Conservation (phyloP, 2,797 vertebrate species). For the Dendrocincla tyrannina region DNA sequence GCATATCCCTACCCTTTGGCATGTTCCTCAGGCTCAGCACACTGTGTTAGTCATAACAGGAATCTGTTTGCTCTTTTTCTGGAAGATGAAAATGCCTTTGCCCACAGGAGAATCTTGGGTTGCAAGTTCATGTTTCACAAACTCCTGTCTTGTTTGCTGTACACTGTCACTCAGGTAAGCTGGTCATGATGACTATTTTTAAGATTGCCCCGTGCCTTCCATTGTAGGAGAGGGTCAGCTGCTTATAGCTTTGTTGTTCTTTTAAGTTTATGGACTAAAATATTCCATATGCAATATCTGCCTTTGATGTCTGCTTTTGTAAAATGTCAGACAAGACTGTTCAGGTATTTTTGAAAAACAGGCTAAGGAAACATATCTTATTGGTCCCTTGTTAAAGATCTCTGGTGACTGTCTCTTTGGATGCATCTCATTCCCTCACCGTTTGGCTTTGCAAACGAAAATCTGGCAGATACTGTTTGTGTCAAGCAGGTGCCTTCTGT, state of each 20-base stretch:
- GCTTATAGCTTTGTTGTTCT: neutral
- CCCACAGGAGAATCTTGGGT: neutral
- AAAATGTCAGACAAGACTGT: neutral
- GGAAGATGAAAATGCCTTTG: neutral
- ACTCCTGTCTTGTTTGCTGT: neutral
- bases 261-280: neutral
- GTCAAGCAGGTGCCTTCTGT: slow-evolving; percentile 50
- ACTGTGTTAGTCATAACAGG: neutral
- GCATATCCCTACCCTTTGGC: neutral
- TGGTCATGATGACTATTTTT: neutral
- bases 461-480: slow-evolving; percentile 26
- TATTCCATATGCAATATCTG: neutral
- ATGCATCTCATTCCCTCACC: neutral
- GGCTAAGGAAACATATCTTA: neutral
- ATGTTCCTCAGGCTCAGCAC: neutral
- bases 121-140: neutral
- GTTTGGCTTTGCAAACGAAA: slow-evolving; percentile 4
- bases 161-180: neutral
- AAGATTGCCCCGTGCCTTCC: neutral
- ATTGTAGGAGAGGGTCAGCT: neutral
- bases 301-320: neutral
- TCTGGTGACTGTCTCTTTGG: neutral
- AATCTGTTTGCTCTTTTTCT: neutral
- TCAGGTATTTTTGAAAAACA: neutral
- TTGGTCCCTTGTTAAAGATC: neutral